Percentiles rank a stretch among this genome's conserved stretches.
phyloP scores from a whole-genome alignment of 2,113 vertebrate species.

The Alosa alosa region DNA sequence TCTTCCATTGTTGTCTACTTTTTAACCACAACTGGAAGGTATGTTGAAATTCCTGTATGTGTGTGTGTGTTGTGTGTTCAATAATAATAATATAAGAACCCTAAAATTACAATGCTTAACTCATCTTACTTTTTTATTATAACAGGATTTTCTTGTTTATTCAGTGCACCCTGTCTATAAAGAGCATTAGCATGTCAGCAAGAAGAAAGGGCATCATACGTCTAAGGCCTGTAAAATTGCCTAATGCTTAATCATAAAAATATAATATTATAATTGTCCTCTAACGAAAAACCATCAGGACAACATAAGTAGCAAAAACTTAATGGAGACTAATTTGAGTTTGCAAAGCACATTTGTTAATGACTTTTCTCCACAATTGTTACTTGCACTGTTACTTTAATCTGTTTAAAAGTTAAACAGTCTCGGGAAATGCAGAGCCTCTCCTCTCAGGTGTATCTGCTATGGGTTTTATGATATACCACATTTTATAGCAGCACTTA shows the following conservation, averaged over 20 bases:
- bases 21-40: background rate
- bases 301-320: background rate
- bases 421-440: too few relatives aligned
- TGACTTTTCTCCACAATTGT: background rate
- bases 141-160: constrained; percentile 5
- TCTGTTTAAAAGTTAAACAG: background rate
- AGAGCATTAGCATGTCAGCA: background rate
- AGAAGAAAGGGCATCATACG: background rate
- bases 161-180: background rate
- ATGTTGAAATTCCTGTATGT: background rate
- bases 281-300: background rate
- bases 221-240: background rate
- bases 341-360: background rate
- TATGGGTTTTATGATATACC: background rate
- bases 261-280: background rate
- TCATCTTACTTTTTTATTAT: background rate
- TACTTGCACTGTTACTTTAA: background rate
- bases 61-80: background rate
- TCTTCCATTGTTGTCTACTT: background rate
- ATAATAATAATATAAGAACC: background rate
- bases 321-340: background rate
- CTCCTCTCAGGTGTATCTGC: background rate
- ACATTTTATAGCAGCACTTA: background rate
- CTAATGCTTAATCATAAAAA: constrained; percentile 5
- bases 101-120: background rate